phyloP scores from a whole-genome alignment of 1,140 invertebrate species.

The Drosophila fuyamai region DNA sequence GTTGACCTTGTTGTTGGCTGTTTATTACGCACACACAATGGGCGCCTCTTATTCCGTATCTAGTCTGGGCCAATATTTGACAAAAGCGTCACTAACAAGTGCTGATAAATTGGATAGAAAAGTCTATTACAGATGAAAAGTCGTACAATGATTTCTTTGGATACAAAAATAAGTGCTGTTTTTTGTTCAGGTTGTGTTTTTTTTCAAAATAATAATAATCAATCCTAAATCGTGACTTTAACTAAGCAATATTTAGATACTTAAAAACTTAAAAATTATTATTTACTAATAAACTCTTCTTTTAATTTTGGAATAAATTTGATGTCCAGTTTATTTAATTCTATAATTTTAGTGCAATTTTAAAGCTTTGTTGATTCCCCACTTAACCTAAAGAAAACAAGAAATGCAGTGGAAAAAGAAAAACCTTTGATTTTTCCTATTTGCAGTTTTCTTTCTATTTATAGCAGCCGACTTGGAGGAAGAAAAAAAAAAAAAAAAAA shows the following conservation, averaged over 20 bases:
- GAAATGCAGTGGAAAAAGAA: slow-evolving; percentile 4
- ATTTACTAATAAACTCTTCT: too few species aligned
- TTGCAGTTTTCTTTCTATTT: slow-evolving; percentile 74
- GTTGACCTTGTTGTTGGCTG: slow-evolving; percentile 52
- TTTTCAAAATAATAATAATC: not conserved
- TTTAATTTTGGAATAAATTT: not conserved
- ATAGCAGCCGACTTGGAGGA: slow-evolving; percentile 48
- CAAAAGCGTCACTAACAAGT: slow-evolving; percentile 48
- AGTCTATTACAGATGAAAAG: slow-evolving; percentile 17
- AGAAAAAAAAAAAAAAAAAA: slow-evolving; percentile 34
- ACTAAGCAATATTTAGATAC: not conserved
- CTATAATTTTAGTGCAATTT: not conserved
- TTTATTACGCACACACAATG: slow-evolving; percentile 54
- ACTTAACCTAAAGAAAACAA: slow-evolving; percentile 14
- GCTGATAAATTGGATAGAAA: slow-evolving; percentile 44
- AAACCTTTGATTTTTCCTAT: slow-evolving; percentile 40
- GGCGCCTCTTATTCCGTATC: slow-evolving; percentile 49
- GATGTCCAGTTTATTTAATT: too few species aligned
- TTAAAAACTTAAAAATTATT: too few species aligned
- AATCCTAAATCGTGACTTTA: not conserved
- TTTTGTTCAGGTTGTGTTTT: not conserved
- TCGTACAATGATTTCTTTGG: not conserved
- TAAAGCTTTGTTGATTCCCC: slow-evolving; percentile 8
- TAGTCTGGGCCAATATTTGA: slow-evolving; percentile 47
- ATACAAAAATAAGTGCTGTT: not conserved